Conservation (phyloP, 2,888 invertebrate species). For the Priapulus caudatus region DNA sequence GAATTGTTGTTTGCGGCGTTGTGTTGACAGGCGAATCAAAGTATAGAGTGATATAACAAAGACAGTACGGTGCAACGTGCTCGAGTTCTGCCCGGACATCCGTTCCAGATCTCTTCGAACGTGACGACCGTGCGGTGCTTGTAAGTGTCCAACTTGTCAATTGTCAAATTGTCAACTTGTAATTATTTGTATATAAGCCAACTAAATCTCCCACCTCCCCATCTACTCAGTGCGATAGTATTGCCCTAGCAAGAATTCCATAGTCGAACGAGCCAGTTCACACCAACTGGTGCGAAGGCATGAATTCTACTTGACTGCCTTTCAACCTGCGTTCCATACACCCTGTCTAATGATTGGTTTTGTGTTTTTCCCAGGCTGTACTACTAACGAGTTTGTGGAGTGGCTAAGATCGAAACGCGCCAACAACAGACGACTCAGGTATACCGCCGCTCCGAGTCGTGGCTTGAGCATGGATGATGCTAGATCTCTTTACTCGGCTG, state of each 20-base stretch:
- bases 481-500: too few relatives aligned
- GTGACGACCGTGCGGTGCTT: conserved; percentile 90
- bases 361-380: conserved; percentile 56
- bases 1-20: too few relatives aligned
- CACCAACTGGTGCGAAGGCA: too few relatives aligned
- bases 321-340: too few relatives aligned
- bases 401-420: conserved; percentile 52
- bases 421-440: too few relatives aligned
- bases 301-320: too few relatives aligned
- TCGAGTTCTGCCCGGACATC: conserved; percentile 87
- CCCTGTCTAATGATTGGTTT: too few relatives aligned
- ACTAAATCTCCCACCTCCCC: neutral
- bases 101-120: conserved; percentile 66
- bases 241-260: too few relatives aligned
- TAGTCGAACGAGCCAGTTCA: too few relatives aligned
- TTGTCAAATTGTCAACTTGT: neutral
- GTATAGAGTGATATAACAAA: conserved; percentile 83
- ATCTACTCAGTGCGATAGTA: neutral
- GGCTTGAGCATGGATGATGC: too few relatives aligned
- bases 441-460: too few relatives aligned
- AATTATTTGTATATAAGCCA: neutral
- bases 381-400: conserved; percentile 91
- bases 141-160: conserved; percentile 49
- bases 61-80: conserved; percentile 92
- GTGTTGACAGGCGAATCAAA: conserved; percentile 57